Base-by-base conservation (phyloP, 2,888 invertebrate species). In the Catocala fraxini region DNA sequence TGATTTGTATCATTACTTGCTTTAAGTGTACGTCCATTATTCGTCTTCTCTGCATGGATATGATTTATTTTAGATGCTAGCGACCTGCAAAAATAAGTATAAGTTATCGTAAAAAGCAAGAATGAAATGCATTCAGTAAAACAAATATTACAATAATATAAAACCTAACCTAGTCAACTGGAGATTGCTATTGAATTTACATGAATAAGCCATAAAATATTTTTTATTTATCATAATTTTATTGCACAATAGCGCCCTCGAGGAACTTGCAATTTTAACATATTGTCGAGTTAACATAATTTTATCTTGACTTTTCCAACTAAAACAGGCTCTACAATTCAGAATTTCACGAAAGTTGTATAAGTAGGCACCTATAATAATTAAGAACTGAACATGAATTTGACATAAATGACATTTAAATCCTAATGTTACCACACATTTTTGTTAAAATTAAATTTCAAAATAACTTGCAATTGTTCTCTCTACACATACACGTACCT, bases 271-370 rank as follows among this genome's bases (percentile, higher is more conserved):
- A 68, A 89, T 76, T 88, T 86, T 89, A 43, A 84, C 58, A 73
- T 81, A 88, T 48, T 85, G 84, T 49, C 88, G 81, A 63, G 82
- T 68, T 65, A 89, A 83, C 92, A 93, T 93, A 82, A 80, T 55
- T 25, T 25, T 25, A 25, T 39, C 9, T 39, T 9, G 9, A 39
- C 35, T 39, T 39, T 39, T 25, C 25, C 25, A 25, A 25, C 35
- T 39, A 39, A 39, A 39, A 39, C 7, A 9, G 9, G 9, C 35
- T 7, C 35, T 6, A 39, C 9, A 39, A 39, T 7, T 39, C 1
- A 39, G 9, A 39, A 39, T 39, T 39, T 39, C 9, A 4, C 35
- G 35, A 39, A 39, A 39, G 25, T n/a, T n/a, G n/a, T n/a, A n/a
- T 15, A 15, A 2, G 15, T 15, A 15, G 15, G 15, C 2, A 15